Base-by-base conservation (phyloP, 2,113 vertebrate genomes). In the Oenanthe melanoleuca region DNA sequence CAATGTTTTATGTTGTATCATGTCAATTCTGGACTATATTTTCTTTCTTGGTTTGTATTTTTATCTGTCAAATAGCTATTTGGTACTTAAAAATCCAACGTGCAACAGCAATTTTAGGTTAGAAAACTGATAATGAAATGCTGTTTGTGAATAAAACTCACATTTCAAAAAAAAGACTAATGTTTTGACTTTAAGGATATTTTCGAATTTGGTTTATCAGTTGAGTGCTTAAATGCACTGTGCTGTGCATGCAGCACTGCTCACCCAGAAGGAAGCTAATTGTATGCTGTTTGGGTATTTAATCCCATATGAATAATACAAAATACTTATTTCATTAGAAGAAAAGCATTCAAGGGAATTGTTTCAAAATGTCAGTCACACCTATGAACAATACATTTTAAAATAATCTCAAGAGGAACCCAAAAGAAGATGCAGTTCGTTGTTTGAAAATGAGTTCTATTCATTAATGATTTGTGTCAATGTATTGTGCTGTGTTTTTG, bases 201-300 rank as follows among this genome's bases (percentile, higher is more conserved):
- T 80, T 93, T 28, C 47, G 37, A 83, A 84, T 72, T 52, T 50
- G 20, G 42, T 96, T 40, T 64, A 56, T 57, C 22, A 59, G 5
- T 86, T 65, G 53, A 73, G 14, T 53, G 63, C 19, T 64, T 78
- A 73, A 56, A 49, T 1, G 5, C 26, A 50, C 20, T n/a, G 16
- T 12, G 20, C 24, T 83, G 8, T 49, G 31, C 21, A 26, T 49
- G 47, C 38, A 78, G 60, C 4, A 37, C 21, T 44, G 40, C 38
- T 49, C 31, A 47, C 14, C 19, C 56, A 75, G 70, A 72, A 73
- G 45, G 21, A 16, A 89, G 52, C 12, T 75, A 55, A 44, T 52
- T 1, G 0, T n/a, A 47, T 49, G 6, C 14, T 66, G 16, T 14
- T 66, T 0, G 1, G 5, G 1, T 38, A 65, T 80, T 63, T 56